Conservation (phyloP, 2,113 vertebrate genomes). For the Sander lucioperca region DNA sequence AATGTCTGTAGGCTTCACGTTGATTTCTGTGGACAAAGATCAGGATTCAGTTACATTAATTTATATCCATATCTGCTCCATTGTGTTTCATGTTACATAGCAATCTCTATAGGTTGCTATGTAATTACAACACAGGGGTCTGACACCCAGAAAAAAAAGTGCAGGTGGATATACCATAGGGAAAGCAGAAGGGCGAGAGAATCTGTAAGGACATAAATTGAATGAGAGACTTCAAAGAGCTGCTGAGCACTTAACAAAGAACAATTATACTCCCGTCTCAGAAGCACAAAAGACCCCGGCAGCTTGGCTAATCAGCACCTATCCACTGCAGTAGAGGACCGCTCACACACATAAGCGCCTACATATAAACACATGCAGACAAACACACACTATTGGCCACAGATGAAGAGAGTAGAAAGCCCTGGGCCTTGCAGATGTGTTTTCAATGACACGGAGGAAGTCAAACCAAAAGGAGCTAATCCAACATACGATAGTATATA, state of each 20-base stretch:
- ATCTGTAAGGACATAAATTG: constrained; percentile 71
- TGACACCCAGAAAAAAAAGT: constrained; percentile 35
- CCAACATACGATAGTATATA: constrained; percentile 17
- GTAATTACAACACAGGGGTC: constrained; percentile 62
- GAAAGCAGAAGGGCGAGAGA: constrained; percentile 45
- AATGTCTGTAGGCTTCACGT: constrained; percentile 16
- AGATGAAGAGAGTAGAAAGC: constrained; percentile 60
- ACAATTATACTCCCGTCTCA: constrained; percentile 75
- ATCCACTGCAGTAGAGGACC: constrained; percentile 74
- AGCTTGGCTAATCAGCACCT: constrained; percentile 77
- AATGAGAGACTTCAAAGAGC: constrained; percentile 82
- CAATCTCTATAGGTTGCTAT: constrained; percentile 49
- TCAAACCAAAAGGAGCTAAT: constrained; percentile 43
- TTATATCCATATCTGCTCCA: constrained; percentile 4
- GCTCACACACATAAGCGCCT: constrained; percentile 45
- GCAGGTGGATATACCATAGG: constrained; percentile 45
- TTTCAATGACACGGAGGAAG: constrained; percentile 61
- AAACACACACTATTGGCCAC: constrained; percentile 42
- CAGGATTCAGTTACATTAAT: background rate
- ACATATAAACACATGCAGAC: constrained; percentile 42
- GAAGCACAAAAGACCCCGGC: constrained; percentile 77
- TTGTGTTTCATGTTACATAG: constrained; percentile 21
- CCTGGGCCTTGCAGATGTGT: constrained; percentile 54
- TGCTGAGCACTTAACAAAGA: constrained; percentile 75
- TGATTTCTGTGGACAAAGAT: constrained; percentile 3